Base-by-base conservation (phyloP, 2,113 vertebrate species). In the Rousettus leschenaultii region DNA sequence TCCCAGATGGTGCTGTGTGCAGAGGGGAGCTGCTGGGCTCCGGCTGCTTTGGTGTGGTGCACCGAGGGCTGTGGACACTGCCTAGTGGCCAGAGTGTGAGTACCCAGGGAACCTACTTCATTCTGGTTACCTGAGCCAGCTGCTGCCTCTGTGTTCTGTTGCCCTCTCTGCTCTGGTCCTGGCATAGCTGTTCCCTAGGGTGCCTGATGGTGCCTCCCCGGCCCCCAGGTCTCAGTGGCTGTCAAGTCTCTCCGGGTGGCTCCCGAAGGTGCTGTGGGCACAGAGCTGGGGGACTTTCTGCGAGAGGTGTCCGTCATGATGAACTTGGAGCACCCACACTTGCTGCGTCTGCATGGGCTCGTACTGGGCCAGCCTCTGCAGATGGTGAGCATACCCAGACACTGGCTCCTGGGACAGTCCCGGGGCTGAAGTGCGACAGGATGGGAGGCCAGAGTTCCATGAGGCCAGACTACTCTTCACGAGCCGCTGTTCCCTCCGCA, bases 251-350 rank as follows among this genome's bases (percentile, higher is more conserved):
- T 99, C 26, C 98, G 98, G 0, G 97, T 96, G 19, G 98, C 99
- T 79, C 95, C 98, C 0, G 98, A 99, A 4, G 97, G 94, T 11
- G 65, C 97, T 0, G 66, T 75, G 77, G 97, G 97, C 74, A 94
- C 95, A 5, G 98, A 98, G 1, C 98, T 99, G 90, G 98, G 98
- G 0, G 99, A 99, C 96, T 99, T 99, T 93, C 98, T 99, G 10
- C 98, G 99, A 63, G 99, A 99, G 92, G 99, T 99, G 68, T 99
- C 99, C 2, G 95, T 97, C 93, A 99, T 99, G 99, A 99, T 99
- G 98, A 99, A 98, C 13, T 74, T 99, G 95, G 98, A 99, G 66
- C 99, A 99, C 96, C 98, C 98, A 26, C 99, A 99, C 61, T 99
- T 99, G 96, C 99, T 99, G 30, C 98, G 98, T 2, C 98, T 99